Evolutionary conservation across 2,888 invertebrate species (phyloP).

Genomic region (Lathronympha strigana): DNA sequence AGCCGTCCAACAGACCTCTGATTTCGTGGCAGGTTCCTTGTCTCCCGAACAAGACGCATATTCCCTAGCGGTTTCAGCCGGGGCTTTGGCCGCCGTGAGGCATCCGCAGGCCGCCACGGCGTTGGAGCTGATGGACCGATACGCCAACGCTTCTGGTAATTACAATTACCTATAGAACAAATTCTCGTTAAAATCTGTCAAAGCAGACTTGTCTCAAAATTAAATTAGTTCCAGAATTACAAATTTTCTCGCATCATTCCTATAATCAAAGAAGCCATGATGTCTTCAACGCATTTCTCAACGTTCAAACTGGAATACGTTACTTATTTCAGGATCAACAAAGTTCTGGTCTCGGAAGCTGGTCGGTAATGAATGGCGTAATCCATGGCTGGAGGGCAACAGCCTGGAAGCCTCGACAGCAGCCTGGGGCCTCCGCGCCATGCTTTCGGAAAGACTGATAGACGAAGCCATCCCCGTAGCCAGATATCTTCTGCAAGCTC

Average conservation of each 20-base stretch:
- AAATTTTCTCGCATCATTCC: no score
- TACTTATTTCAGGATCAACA: constrained; percentile 58
- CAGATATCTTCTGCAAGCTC: constrained; percentile 66
- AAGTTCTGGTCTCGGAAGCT: constrained; percentile 74
- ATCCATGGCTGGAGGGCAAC: constrained; percentile 74
- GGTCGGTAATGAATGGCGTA: constrained; percentile 68
- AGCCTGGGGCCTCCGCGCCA: constrained; percentile 92
- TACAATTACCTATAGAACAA: constrained; percentile 11
- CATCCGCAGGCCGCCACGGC: constrained; percentile 88
- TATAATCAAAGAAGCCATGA: no score
- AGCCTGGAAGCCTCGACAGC: constrained; percentile 90
- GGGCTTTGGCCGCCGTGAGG: constrained; percentile 90
- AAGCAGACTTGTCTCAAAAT: background rate
- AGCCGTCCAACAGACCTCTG: constrained; percentile 89
- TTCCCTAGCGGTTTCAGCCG: constrained; percentile 89
- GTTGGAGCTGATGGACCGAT: constrained; percentile 74
- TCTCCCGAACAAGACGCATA: constrained; percentile 87
- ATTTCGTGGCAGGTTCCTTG: constrained; percentile 88
- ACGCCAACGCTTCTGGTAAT: constrained; percentile 78
- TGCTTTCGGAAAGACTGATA: constrained; percentile 71
- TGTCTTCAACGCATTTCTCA: no score
- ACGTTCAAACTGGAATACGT: background rate
- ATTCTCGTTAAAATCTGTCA: no score
- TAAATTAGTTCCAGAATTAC: no score
- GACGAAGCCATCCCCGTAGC: constrained; percentile 71